Evolutionary conservation across 2,888 invertebrate genomes (phyloP).

Genomic region (Lissonota sp.): DNA sequence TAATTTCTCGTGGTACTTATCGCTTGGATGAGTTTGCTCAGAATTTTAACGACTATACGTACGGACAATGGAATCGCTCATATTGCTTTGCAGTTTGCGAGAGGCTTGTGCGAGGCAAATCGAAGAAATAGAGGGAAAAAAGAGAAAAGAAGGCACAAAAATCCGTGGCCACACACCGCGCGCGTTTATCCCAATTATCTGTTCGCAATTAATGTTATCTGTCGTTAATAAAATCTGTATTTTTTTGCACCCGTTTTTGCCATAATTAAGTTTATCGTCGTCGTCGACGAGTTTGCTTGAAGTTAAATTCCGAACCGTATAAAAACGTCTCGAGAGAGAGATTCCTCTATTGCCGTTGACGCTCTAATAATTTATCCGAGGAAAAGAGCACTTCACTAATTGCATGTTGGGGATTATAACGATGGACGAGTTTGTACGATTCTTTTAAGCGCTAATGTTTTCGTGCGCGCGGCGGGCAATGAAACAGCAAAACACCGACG

Average conservation of each 20-base stretch:
- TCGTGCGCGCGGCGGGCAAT: slow-evolving; percentile 29
- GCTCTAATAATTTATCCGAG: slow-evolving; percentile 7
- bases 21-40: slow-evolving; percentile 7
- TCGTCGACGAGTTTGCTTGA: slow-evolving; percentile 28
- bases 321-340: slow-evolving; percentile 9
- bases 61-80: slow-evolving; percentile 61
- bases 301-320: slow-evolving; percentile 39
- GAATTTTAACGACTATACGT: slow-evolving; percentile 52
- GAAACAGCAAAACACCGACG: slow-evolving; percentile 27
- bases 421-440: slow-evolving; percentile 44
- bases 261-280: slow-evolving; percentile 3
- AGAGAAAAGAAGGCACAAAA: slow-evolving; percentile 10
- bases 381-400: slow-evolving; percentile 48
- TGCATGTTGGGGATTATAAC: slow-evolving; percentile 58
- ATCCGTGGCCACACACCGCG: slow-evolving; percentile 49
- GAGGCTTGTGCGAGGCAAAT: slow-evolving; percentile 20
- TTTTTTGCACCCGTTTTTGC: slow-evolving; percentile 48
- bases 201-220: slow-evolving; percentile 59
- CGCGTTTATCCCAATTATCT: slow-evolving; percentile 58
- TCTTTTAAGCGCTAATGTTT: slow-evolving; percentile 59
- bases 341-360: slow-evolving; percentile 2
- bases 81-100: slow-evolving; percentile 30
- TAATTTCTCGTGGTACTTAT: slow-evolving; percentile 14
- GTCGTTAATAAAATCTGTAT: slow-evolving; percentile 49
- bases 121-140: slow-evolving; percentile 3